phyloP scores from a whole-genome alignment of 2,888 invertebrate genomes.

The Mycalesis mineus region DNA sequence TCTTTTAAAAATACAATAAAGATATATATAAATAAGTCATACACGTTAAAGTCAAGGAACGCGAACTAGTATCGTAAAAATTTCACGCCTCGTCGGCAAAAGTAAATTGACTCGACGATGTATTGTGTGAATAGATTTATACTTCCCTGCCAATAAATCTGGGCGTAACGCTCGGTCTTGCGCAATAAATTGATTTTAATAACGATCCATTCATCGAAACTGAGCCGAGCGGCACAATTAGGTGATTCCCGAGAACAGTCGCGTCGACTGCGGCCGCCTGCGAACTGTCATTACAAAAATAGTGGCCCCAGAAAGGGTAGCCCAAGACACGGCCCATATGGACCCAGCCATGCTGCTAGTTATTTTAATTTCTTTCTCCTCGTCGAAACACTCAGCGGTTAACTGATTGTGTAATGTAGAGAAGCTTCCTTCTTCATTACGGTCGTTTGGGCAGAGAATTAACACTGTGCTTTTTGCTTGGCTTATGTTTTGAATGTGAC shows the following conservation, averaged over 20 bases:
- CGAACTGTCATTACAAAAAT: constrained; percentile 75
- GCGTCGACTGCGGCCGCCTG: constrained; percentile 54
- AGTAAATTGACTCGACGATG: constrained; percentile 28
- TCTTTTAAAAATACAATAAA: too few relatives aligned
- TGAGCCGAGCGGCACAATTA: constrained; percentile 52
- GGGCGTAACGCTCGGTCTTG: constrained; percentile 27
- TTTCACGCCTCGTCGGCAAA: constrained; percentile 19
- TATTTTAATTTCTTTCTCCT: constrained; percentile 62
- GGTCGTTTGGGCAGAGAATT: not conserved
- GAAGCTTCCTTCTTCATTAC: constrained; percentile 2
- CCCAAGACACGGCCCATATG: constrained; percentile 68
- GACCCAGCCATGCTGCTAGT: constrained; percentile 43
- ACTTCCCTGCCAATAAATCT: constrained; percentile 31
- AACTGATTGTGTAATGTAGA: constrained; percentile 23
- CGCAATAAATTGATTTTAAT: constrained; percentile 39
- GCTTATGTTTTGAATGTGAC: too few relatives aligned
- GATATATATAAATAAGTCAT: too few relatives aligned
- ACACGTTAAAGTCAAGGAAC: not conserved
- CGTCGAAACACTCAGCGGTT: constrained; percentile 31
- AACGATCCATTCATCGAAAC: constrained; percentile 52
- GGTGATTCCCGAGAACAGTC: constrained; percentile 60
- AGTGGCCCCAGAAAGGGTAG: constrained; percentile 75
- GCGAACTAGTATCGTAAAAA: constrained; percentile 12
- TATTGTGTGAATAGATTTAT: constrained; percentile 32
- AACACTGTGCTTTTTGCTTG: not conserved